Base-by-base conservation (phyloP, 2,888 invertebrate species). In the Yponomeuta plumbellus region DNA sequence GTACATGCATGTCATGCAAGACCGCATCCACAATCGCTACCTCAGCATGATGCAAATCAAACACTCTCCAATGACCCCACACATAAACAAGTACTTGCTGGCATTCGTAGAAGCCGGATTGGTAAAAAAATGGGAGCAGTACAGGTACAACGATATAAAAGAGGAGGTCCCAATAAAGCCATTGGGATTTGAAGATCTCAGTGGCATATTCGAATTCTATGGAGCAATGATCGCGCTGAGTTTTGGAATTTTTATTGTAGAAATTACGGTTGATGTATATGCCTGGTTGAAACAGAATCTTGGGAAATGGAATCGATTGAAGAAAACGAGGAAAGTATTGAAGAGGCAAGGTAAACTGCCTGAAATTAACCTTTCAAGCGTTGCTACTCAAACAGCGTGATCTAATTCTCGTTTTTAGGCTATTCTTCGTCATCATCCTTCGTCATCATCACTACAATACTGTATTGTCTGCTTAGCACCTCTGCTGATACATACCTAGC, bases 61-160 rank as follows among this genome's bases (percentile, higher is more conserved):
- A 72, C 67, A 90, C 72, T 89, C 88, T 1, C 79, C 85, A 0
- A 59, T 91, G 21, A 82, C 85, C 0, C 76, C 79, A 3, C 71
- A 75, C 20, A 81, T 80, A 23, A 84, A 84, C 70, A 79, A 79
- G 67, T 79, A 83, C 61, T 74, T 89, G 69, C 75, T 81, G 69
- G 75, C 66, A 22, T 75, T 89, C 61, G 75, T 83, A 58, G 89
- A 92, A 79, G 84, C 80, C 1, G 92, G 92, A 0, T 73, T 92
- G 11, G 74, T 92, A 61, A 79, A 71, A 20, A 88, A 91, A 77
- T 92, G 91, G 91, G 88, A 89, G 70, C 78, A 86, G 64, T 88
- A 85, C 66, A 80, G 81, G 66, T 88, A 75, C 68, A 78, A 77
- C 11, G 80, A 81, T 57, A 81, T 88, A 57, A 89, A 85, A 71